A percentile compares a stretch with the other conserved stretches of the same genome.
These are phyloP conservation scores for Chionodraco myersi DNA, from an alignment of 2,113 vertebrate species.

Conservation along the genomic window DNA sequence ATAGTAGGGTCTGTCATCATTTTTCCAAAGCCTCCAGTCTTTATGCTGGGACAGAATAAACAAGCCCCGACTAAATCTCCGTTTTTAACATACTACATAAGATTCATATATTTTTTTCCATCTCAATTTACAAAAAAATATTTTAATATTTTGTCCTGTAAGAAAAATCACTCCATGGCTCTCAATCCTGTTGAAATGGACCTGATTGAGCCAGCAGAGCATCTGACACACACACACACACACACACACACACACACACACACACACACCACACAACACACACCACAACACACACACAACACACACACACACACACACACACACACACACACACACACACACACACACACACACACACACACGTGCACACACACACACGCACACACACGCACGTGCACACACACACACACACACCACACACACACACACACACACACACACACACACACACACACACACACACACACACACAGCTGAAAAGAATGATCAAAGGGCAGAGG, in stretches of 20 bases:
- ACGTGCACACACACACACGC: rapidly evolving
- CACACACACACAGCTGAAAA: neutral
- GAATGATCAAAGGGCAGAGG: conserved; percentile 41
- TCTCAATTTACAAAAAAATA: neutral
- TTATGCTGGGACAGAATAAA: neutral
- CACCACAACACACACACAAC: too few relatives aligned
- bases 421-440: too few relatives aligned
- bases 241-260: too few relatives aligned
- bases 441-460: too few relatives aligned
- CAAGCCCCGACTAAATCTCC: neutral
- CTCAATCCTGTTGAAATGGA: neutral
- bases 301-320: too few relatives aligned
- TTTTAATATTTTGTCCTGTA: neutral
- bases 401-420: neutral
- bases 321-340: too few relatives aligned
- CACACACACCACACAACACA: too few relatives aligned
- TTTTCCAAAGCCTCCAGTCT: neutral
- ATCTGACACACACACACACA: too few relatives aligned
- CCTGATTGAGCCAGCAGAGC: conserved; percentile 4
- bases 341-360: too few relatives aligned
- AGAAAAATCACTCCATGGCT: conserved; percentile 1
- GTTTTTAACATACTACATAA: neutral
- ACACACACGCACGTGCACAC: neutral
- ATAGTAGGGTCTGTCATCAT: too few relatives aligned
- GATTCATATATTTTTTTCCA: neutral